A percentile compares a stretch with the other conserved stretches of the same genome.
Evolutionary conservation across 2,888 invertebrate species (phyloP).

Genomic region (Acronicta aceris): DNA sequence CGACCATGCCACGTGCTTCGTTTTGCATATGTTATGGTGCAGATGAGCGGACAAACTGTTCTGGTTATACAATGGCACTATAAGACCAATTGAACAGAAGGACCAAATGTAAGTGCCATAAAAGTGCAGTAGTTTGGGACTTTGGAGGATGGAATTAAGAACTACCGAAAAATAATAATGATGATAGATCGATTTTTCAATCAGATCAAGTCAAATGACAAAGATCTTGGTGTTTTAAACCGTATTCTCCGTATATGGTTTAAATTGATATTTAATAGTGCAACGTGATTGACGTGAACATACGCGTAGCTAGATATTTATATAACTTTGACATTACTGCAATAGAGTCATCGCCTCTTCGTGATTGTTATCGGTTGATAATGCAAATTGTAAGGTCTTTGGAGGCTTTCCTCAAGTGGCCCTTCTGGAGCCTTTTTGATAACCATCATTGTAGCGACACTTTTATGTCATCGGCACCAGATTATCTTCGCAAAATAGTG

Average conservation of each 20-base stretch:
- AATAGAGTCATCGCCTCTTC: not conserved
- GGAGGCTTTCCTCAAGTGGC: not conserved
- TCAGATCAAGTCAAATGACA: not conserved
- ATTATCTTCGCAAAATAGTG: constrained; percentile 29
- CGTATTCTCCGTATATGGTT: too few relatives aligned
- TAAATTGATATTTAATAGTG: too few relatives aligned
- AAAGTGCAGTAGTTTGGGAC: not conserved
- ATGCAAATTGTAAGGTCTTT: not conserved
- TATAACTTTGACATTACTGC: not conserved
- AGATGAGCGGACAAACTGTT: constrained; percentile 12
- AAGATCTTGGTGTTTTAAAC: too few relatives aligned
- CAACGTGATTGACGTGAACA: too few relatives aligned
- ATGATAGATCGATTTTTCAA: too few relatives aligned
- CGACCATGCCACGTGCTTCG: constrained; percentile 36
- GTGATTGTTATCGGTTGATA: not conserved
- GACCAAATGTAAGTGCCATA: not conserved
- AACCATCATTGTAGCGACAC: constrained; percentile 57
- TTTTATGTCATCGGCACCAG: constrained; percentile 77
- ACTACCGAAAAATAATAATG: too few relatives aligned
- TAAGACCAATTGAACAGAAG: constrained; percentile 2
- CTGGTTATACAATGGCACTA: not conserved
- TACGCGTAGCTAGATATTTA: too few relatives aligned
- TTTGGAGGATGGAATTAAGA: too few relatives aligned
- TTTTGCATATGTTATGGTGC: constrained; percentile 40
- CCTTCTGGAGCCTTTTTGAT: constrained; percentile 11